Evolutionary conservation across 2,797 vertebrate genomes (phyloP).

Genomic region (Iguana delicatissima): DNA sequence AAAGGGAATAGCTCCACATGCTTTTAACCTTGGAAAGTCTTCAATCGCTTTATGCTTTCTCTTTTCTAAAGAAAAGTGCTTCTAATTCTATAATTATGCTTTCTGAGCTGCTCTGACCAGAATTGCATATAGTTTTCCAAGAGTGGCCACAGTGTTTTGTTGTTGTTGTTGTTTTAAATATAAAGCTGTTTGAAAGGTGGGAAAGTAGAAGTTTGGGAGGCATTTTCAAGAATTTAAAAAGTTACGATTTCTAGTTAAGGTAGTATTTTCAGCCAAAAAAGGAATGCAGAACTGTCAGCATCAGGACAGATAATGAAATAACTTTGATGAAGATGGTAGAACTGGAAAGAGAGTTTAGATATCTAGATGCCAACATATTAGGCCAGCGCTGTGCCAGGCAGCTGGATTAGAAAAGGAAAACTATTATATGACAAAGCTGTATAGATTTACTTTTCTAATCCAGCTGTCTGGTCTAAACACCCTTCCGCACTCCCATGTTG

Average conservation of each 20-base stretch:
- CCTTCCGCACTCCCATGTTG: fast-evolving
- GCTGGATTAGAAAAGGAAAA: too few species aligned
- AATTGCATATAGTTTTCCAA: not conserved
- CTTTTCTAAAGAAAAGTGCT: too few species aligned
- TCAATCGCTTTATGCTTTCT: too few species aligned
- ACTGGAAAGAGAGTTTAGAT: not conserved
- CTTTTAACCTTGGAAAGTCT: not conserved
- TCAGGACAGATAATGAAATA: too few species aligned
- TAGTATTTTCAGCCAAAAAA: not conserved
- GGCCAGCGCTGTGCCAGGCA: too few species aligned
- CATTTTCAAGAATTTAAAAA: not conserved
- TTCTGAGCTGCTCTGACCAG: not conserved
- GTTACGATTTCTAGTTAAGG: too few species aligned
- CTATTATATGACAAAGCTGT: not conserved
- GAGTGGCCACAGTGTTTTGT: not conserved
- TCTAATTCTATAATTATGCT: not conserved
- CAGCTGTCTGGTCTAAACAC: too few species aligned
- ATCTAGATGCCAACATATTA: not conserved
- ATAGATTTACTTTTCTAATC: not conserved
- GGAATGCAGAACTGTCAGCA: too few species aligned
- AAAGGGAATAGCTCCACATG: not conserved
- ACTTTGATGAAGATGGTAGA: not conserved
- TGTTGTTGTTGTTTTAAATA: not conserved
- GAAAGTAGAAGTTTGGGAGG: not conserved
- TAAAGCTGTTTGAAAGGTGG: not conserved